Conservation (phyloP, 2,113 vertebrate species). For the Aviceda subcristata region DNA sequence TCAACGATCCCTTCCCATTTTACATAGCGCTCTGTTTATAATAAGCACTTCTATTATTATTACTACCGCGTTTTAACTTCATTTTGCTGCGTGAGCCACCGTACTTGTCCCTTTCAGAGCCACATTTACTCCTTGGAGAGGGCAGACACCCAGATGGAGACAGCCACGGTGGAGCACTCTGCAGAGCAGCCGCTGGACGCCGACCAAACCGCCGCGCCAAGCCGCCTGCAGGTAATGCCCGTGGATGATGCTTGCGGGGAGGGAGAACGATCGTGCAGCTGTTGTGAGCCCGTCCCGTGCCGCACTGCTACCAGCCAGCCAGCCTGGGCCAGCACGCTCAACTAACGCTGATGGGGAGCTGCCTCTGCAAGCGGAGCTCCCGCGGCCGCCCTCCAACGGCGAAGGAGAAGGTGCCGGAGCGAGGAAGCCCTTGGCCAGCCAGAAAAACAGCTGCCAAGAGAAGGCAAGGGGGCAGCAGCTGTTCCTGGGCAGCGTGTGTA, state of each 20-base stretch:
- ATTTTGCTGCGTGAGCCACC: neutral
- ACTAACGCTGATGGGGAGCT: fast-evolving
- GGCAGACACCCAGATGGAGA: neutral
- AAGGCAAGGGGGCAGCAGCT: neutral
- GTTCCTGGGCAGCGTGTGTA: fast-evolving
- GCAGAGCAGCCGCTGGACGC: neutral
- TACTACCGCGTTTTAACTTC: neutral
- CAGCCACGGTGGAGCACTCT: neutral
- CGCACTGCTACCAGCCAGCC: neutral
- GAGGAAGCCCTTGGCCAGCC: neutral
- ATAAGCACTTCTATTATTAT: neutral
- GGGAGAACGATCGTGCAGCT: neutral
- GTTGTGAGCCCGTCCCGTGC: neutral
- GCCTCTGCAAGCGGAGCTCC: neutral
- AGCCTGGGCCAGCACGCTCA: neutral
- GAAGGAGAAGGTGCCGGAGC: neutral
- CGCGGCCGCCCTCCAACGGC: fast-evolving
- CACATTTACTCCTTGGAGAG: neutral
- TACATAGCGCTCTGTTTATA: neutral
- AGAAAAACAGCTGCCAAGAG: neutral
- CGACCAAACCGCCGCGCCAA: neutral
- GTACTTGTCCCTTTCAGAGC: neutral
- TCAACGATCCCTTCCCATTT: neutral
- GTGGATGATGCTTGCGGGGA: neutral
- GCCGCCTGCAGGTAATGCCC: neutral